Base-by-base conservation (phyloP, 2,888 invertebrate genomes). In the Podotricha telesiphe region DNA sequence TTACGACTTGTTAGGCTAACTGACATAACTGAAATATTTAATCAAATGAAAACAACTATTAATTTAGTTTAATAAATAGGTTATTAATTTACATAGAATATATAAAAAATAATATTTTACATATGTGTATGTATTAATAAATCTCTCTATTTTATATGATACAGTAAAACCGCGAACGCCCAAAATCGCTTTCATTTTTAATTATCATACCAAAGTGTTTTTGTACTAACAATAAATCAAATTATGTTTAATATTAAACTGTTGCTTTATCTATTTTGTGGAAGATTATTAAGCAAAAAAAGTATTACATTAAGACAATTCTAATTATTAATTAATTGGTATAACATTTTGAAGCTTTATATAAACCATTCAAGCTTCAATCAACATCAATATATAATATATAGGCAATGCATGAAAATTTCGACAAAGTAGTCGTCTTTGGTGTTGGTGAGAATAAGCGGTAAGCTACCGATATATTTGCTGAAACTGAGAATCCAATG, bases 111-210 rank as follows among this genome's bases (percentile, higher is more conserved):
- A n/a, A 8, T 37, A 37, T 37, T 37, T 6, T 37, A 8, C 13
- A 42, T 42, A 1, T 42, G 13, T 42, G 13, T 50, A 6, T 50
- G 2, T 2, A 48, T 19, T 1, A 19, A 10, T 17, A 11, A 48
- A 19, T 10, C 10, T 48, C 10, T 48, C 7, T 48, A 19, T 48
- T 50, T 11, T 8, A 19, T n/a, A 19, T 50, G 11, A 50, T 22
- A 22, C 15, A 58, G 58, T 58, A 58, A 40, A 58, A 40, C 58
- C n/a, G 58, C 20, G 20, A 10, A 20, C 40, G 15, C 15, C 6
- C 40, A 20, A 15, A 7, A 42, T 19, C 15, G 40, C 58, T 58
- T 58, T 42, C 40, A 58, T 58, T 20, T 40, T 58, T 50, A 50
- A 50, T 22, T 22, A 22, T 50, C 50, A 50, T 50, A 11, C 47